These are phyloP conservation scores for Metridium senile DNA, from an alignment of 92 coral and sea anemone species.

Conservation along the genomic window DNA sequence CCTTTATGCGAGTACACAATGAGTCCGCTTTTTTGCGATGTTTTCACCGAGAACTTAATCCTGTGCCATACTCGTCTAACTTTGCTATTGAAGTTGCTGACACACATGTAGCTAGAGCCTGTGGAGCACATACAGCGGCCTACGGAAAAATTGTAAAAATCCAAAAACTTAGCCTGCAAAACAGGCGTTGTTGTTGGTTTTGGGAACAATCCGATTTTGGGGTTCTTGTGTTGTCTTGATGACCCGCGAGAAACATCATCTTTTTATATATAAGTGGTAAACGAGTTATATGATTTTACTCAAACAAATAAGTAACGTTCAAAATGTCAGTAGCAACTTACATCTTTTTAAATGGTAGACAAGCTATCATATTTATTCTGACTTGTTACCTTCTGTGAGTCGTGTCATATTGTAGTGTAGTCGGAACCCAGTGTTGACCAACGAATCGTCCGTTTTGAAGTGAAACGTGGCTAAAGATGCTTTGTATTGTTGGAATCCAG, in stretches of 20 bases:
- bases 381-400: slow-evolving; percentile 43
- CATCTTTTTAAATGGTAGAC: neutral
- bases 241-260: too few species aligned
- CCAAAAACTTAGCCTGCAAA: too few species aligned
- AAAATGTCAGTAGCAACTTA: too few species aligned
- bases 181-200: neutral
- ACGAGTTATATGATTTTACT: too few species aligned
- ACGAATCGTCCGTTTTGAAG: slow-evolving; percentile 52
- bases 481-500: slow-evolving; percentile 41
- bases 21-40: slow-evolving; percentile 62
- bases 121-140: slow-evolving; percentile 76
- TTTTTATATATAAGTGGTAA: too few species aligned
- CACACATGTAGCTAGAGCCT: slow-evolving; percentile 62
- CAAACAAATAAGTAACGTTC: too few species aligned
- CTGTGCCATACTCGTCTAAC: slow-evolving; percentile 57
- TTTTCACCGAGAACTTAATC: slow-evolving; percentile 74
- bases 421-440: slow-evolving; percentile 52
- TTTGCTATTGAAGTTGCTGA: slow-evolving; percentile 58
- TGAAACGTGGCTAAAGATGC: slow-evolving; percentile 51
- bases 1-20: slow-evolving; percentile 78
- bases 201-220: neutral
- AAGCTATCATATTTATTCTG: too few species aligned
- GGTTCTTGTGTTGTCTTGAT: too few species aligned
- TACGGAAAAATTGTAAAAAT: slow-evolving; percentile 38
- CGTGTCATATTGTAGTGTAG: slow-evolving; percentile 69